Percentiles rank a stretch among this genome's conserved stretches.
These are phyloP conservation scores for Drosophila tripunctata DNA, from an alignment of 2,888 invertebrate genomes.

Conservation along the genomic window DNA sequence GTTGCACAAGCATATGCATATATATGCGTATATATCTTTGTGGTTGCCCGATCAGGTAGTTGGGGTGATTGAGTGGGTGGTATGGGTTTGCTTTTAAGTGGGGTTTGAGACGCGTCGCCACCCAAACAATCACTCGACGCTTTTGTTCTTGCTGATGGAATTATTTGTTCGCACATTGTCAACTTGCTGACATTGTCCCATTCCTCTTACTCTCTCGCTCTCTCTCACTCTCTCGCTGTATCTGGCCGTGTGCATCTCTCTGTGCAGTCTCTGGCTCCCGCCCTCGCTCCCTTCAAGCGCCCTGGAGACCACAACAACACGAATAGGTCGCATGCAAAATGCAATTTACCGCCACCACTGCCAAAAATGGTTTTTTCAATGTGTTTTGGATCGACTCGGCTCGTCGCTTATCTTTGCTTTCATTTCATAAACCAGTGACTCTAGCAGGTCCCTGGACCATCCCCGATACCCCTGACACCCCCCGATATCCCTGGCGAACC, in stretches of 20 bases:
- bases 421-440: constrained; percentile 73
- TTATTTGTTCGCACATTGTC: constrained; percentile 83
- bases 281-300: neutral
- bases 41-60: constrained; percentile 9
- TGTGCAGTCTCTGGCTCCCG: constrained; percentile 24
- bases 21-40: constrained; percentile 48
- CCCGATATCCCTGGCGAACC: too few species aligned
- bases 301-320: constrained; percentile 2
- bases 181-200: constrained; percentile 63
- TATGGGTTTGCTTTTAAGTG: neutral
- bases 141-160: constrained; percentile 82
- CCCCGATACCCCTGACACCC: constrained; percentile 1
- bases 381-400: constrained; percentile 48
- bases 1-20: constrained; percentile 40
- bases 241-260: constrained; percentile 59
- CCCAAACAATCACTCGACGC: constrained; percentile 78
- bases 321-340: constrained; percentile 60
- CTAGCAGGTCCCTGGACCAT: constrained; percentile 32
- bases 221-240: constrained; percentile 6
- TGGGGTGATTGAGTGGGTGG: neutral
- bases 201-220: constrained; percentile 5
- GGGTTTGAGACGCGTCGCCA: constrained; percentile 54
- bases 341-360: constrained; percentile 70
- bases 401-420: constrained; percentile 74
- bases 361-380: constrained; percentile 46